Percentiles rank a stretch among this genome's conserved stretches.
Evolutionary conservation across 2,113 vertebrate genomes (phyloP).

Genomic region (Montifringilla adamsi): DNA sequence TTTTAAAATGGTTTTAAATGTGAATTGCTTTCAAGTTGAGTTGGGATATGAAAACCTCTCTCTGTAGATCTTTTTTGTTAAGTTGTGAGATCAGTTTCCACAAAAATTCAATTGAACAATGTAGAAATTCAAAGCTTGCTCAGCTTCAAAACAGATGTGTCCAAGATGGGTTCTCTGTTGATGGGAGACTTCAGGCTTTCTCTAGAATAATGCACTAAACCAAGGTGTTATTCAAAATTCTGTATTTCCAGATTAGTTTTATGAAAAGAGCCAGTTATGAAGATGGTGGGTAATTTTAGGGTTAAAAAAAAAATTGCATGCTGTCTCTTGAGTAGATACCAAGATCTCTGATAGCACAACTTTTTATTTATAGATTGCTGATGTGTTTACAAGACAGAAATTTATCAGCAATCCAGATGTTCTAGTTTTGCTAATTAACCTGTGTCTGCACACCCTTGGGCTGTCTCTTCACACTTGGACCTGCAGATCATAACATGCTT

Average conservation of each 20-base stretch:
- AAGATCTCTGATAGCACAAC: background rate
- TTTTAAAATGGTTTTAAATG: background rate
- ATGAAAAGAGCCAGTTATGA: background rate
- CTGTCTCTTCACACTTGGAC: background rate
- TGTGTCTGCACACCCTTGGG: background rate
- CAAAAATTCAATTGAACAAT: background rate
- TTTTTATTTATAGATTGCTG: background rate
- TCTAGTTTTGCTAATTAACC: background rate
- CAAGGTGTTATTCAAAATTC: background rate
- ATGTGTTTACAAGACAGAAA: background rate
- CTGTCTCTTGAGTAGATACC: background rate
- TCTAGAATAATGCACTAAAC: background rate
- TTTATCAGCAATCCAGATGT: background rate
- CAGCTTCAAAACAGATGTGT: background rate
- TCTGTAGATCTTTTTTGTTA: background rate
- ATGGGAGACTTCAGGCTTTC: background rate
- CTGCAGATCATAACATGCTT: background rate
- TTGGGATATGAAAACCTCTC: background rate
- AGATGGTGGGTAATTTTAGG: background rate
- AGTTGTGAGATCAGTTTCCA: background rate
- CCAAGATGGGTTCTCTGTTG: background rate
- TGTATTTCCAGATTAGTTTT: background rate
- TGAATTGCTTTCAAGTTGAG: background rate
- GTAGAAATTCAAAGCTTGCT: background rate
- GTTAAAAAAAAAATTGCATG: background rate